Conservation (phyloP, 1,140 invertebrate genomes). For the Tetraneura akinire region DNA sequence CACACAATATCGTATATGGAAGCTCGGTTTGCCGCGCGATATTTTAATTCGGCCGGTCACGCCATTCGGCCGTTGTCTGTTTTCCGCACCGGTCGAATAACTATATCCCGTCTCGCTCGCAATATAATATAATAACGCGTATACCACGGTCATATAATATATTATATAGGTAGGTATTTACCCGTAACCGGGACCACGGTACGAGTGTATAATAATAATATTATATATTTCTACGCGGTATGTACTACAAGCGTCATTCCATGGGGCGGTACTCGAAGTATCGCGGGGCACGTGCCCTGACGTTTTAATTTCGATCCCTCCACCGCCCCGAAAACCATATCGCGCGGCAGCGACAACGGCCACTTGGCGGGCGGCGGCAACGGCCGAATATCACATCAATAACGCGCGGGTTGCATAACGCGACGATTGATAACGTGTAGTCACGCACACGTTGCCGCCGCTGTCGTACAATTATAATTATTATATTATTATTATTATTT, state of each 20-base stretch:
- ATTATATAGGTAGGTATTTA: not conserved
- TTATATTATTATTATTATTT: too few relatives aligned
- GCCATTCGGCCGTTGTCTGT: conserved; percentile 48
- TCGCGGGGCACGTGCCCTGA: not conserved
- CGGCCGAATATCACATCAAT: conserved; percentile 22
- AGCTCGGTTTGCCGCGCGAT: conserved; percentile 19
- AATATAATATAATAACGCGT: too few relatives aligned
- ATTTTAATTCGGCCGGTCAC: conserved; percentile 48
- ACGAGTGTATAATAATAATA: not conserved
- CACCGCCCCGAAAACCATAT: too few relatives aligned
- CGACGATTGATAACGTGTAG: conserved; percentile 43
- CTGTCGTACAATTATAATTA: too few relatives aligned
- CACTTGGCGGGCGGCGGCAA: conserved; percentile 8
- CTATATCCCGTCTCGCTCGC: not conserved
- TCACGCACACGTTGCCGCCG: conserved; percentile 34
- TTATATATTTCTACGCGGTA: too few relatives aligned
- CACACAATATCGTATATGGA: not conserved
- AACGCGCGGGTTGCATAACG: not conserved
- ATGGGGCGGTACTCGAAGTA: too few relatives aligned
- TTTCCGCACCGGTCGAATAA: not conserved
- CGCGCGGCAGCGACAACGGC: conserved; percentile 8
- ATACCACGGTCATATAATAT: not conserved
- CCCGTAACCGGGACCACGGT: not conserved
- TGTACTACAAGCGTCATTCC: too few relatives aligned
- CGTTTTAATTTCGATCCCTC: conserved; percentile 37